Base-by-base conservation (phyloP, 1,140 invertebrate species). In the Glossosoma conforme region DNA sequence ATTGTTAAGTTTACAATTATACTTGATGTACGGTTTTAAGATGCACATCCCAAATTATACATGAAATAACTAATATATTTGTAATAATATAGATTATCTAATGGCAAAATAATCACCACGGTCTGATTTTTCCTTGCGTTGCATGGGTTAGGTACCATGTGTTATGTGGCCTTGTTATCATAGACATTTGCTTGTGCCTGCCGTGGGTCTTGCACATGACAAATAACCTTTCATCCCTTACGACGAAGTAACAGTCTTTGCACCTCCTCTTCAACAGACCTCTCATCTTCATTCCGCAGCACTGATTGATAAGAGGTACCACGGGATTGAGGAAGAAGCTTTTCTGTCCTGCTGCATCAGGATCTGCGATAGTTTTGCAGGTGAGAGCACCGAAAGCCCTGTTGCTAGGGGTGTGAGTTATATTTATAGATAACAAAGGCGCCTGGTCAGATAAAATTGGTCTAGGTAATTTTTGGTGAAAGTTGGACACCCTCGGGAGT, bases 101-200 rank as follows among this genome's bases (percentile, higher is more conserved):
- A 33, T 3, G n/a, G 32, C 3, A 11, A 5, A 33, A 11, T n/a
- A 14, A 51, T 49, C 59, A 76, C 72, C 75, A 83, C 2, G 69
- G 71, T 43, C 79, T 69, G 33, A 68, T 55, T 62, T 72, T 75
- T 2, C 67, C 65, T 63, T 82, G 77, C 1, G 77, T 77, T 10
- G 77, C 80, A 73, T 83, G 76, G 0, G 82, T 80, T 17, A 86
- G 60, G 28, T 85, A 79, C 76, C 81, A 85, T n/a, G 73, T 78
- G 55, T 78, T 77, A 54, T 74, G 72, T 21, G 73, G 74, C 41
- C 76, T 69, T 50, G 71, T 67, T 20, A 76, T 67, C 64, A 77
- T 81, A 19, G 76, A 62, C 73, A 79, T 80, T 69, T 87, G 84
- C 59, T 89, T 89, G 60, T 89, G 87, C 43, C 84, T 68, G 14